A percentile compares a stretch with the other conserved stretches of the same genome.
These are phyloP conservation scores for Myiopsitta monachus DNA, from an alignment of 2,113 vertebrate species.

Conservation along the genomic window DNA sequence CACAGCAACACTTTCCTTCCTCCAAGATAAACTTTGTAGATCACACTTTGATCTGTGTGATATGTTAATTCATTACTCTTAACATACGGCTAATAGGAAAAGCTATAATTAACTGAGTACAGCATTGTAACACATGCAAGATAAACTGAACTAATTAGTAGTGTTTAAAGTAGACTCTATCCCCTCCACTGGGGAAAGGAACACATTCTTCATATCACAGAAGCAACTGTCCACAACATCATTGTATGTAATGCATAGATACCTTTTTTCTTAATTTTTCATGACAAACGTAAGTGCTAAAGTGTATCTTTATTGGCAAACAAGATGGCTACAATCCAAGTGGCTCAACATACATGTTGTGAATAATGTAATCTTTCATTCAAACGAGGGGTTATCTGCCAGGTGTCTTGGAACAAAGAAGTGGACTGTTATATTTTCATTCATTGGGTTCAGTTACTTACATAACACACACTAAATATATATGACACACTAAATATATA, in stretches of 20 bases:
- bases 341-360: not conserved
- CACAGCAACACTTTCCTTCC: slow-evolving; percentile 71
- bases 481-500: not conserved
- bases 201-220: not conserved
- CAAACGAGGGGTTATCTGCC: slow-evolving; percentile 39
- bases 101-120: slow-evolving; percentile 76
- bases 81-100: slow-evolving; percentile 69
- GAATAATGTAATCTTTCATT: slow-evolving; percentile 24
- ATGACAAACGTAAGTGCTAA: not conserved
- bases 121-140: slow-evolving; percentile 44
- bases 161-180: slow-evolving; percentile 69
- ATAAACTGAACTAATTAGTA: slow-evolving; percentile 75
- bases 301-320: not conserved
- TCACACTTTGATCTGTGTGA: slow-evolving; percentile 70
- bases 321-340: slow-evolving; percentile 47
- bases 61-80: slow-evolving; percentile 76
- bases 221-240: not conserved
- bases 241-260: not conserved
- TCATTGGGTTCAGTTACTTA: slow-evolving; percentile 42
- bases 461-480: slow-evolving; percentile 42
- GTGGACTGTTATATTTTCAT: slow-evolving; percentile 8
- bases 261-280: not conserved
- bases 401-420: slow-evolving; percentile 36
- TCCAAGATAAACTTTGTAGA: slow-evolving; percentile 74
- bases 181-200: slow-evolving; percentile 44